A percentile compares a stretch with the other conserved stretches of the same genome.
Evolutionary conservation across 2,797 vertebrate species (phyloP).

Genomic region (Sebastolobus altivelis): DNA sequence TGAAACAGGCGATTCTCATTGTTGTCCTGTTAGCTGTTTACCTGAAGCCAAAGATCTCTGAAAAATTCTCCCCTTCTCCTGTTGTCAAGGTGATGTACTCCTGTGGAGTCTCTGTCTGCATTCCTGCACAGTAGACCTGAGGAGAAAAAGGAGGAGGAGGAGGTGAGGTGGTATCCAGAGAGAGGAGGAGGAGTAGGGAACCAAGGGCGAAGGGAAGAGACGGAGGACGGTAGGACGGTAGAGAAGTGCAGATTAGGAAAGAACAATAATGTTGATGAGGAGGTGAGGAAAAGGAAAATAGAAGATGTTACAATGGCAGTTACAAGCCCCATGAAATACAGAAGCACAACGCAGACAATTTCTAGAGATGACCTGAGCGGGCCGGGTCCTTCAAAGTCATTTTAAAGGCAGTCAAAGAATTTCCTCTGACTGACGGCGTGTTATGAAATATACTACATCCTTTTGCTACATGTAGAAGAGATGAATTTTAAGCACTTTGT

Average conservation of each 20-base stretch:
- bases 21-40: conserved; percentile 74
- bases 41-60: conserved; percentile 97
- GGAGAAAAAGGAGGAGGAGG: conserved; percentile 29
- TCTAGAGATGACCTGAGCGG: not conserved
- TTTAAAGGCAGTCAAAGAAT: conserved; percentile 16
- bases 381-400: not conserved
- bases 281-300: not conserved
- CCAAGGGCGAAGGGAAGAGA: conserved; percentile 5
- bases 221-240: not conserved
- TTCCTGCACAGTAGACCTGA: conserved; percentile 94
- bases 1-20: conserved; percentile 36
- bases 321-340: not conserved
- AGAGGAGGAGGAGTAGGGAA: not conserved
- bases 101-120: conserved; percentile 92
- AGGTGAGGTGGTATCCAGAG: conserved; percentile 12
- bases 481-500: conserved; percentile 9
- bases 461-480: not conserved
- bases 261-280: not conserved
- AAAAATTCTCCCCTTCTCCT: conserved; percentile 94
- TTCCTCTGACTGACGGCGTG: conserved; percentile 1
- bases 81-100: conserved; percentile 93
- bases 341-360: not conserved
- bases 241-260: conserved; percentile 3
- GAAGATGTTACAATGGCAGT: not conserved
- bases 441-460: conserved; percentile 11